Percentiles rank a stretch among this genome's conserved stretches.
phyloP scores from a whole-genome alignment of 2,797 vertebrate genomes.

The Bufotes viridis region DNA sequence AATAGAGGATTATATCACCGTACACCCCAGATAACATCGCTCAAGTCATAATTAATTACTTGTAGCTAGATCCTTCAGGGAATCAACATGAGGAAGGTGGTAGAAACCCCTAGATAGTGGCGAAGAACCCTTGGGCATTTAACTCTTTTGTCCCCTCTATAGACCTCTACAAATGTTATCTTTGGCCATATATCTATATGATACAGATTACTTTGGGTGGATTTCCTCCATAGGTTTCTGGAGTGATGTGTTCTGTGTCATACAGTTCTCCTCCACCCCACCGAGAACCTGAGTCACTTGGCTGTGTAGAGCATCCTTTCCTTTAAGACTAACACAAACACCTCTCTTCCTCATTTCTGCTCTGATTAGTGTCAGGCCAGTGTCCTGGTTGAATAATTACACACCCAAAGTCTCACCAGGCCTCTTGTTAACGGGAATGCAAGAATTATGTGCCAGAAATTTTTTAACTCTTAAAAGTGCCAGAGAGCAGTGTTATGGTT shows the following conservation, averaged over 20 bases:
- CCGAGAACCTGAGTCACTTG: not conserved
- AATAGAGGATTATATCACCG: too few relatives aligned
- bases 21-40: too few relatives aligned
- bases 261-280: not conserved
- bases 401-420: slow-evolving; percentile 34
- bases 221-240: not conserved
- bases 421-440: slow-evolving; percentile 24
- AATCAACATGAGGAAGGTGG: too few relatives aligned
- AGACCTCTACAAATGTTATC: not conserved
- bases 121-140: too few relatives aligned
- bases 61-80: too few relatives aligned
- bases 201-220: not conserved
- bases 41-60: too few relatives aligned
- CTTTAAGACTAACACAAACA: not conserved
- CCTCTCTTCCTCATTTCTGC: slow-evolving; percentile 19
- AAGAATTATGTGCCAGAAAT: not conserved
- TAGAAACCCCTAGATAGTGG: too few relatives aligned
- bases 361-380: slow-evolving; percentile 15
- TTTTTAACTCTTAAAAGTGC: slow-evolving; percentile 9
- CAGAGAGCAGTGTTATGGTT: too few relatives aligned
- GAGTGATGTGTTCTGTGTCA: not conserved
- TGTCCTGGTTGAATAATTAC: slow-evolving; percentile 7
- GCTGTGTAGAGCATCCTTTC: not conserved
- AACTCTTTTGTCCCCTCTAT: not conserved
- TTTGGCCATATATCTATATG: not conserved